phyloP scores from a whole-genome alignment of 1,140 invertebrate genomes.

The Pectinophora gossypiella region DNA sequence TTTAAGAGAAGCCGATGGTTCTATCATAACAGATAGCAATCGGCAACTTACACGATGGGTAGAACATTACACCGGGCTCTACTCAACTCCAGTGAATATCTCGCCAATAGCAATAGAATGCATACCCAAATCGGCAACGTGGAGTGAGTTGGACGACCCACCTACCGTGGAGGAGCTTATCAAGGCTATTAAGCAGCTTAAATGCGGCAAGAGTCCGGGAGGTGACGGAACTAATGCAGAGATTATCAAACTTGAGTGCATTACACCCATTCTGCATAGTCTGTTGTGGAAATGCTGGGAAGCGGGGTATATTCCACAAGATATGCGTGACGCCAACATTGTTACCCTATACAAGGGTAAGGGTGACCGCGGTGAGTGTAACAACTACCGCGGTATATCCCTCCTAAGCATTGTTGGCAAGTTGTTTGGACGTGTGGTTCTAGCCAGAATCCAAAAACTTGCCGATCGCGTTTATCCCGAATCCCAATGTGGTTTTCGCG shows the following conservation, averaged over 20 bases:
- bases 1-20: slow-evolving; percentile 14
- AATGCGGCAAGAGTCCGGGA: slow-evolving; percentile 12
- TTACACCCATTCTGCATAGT: slow-evolving; percentile 8
- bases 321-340: slow-evolving; percentile 16
- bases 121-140: slow-evolving; percentile 6
- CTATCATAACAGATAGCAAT: slow-evolving; percentile 11
- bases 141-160: slow-evolving; percentile 12
- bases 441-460: not conserved
- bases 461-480: not conserved
- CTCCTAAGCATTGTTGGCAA: not conserved
- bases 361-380: slow-evolving; percentile 12
- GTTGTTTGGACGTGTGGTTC: not conserved
- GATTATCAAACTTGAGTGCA: slow-evolving; percentile 11
- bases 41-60: slow-evolving; percentile 12
- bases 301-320: slow-evolving; percentile 8
- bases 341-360: slow-evolving; percentile 18
- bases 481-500: not conserved
- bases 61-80: slow-evolving; percentile 16
- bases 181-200: slow-evolving; percentile 10
- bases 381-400: not conserved
- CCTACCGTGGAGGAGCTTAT: slow-evolving; percentile 7
- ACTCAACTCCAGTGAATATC: slow-evolving; percentile 7
- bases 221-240: slow-evolving; percentile 8
- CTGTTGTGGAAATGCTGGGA: slow-evolving; percentile 14
- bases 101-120: not conserved